Evolutionary conservation across 2,797 vertebrate species (phyloP).

Genomic region (Cossypha niveicapilla): DNA sequence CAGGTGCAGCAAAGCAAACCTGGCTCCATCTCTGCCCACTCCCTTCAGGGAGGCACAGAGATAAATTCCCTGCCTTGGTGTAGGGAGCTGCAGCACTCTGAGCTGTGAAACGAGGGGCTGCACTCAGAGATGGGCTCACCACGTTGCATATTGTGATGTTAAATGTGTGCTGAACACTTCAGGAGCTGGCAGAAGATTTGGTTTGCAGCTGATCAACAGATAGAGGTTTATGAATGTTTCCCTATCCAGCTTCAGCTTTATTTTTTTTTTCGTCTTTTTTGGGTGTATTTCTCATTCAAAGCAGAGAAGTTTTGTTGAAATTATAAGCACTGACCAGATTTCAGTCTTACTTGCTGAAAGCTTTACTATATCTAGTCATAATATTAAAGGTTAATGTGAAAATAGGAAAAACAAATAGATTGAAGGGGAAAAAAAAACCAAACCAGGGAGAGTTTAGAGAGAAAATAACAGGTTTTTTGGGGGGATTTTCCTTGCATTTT

Average conservation of each 20-base stretch:
- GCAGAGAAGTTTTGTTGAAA: not conserved
- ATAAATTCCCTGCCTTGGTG: not conserved
- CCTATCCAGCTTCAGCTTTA: not conserved
- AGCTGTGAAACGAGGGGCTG: not conserved
- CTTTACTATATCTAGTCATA: fast-evolving
- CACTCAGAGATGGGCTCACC: not conserved
- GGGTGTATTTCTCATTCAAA: not conserved
- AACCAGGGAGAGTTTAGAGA: fast-evolving
- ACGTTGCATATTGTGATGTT: fast-evolving
- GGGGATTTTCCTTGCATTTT: not conserved
- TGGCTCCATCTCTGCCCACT: not conserved
- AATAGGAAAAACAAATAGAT: not conserved
- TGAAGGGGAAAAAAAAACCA: not conserved
- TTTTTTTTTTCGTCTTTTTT: not conserved
- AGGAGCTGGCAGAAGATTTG: fast-evolving
- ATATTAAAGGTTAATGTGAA: not conserved
- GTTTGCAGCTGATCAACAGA: fast-evolving
- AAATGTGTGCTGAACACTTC: not conserved
- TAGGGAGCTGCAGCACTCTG: not conserved
- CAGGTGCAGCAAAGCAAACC: not conserved
- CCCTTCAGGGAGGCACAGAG: too few relatives aligned
- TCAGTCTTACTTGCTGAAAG: not conserved
- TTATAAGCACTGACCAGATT: not conserved
- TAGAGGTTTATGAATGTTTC: not conserved
- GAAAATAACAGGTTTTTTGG: not conserved